These are phyloP conservation scores for Amphimedon queenslandica DNA, from an alignment of 37 sponge, comb jelly and placozoan genomes.

Conservation along the genomic window DNA sequence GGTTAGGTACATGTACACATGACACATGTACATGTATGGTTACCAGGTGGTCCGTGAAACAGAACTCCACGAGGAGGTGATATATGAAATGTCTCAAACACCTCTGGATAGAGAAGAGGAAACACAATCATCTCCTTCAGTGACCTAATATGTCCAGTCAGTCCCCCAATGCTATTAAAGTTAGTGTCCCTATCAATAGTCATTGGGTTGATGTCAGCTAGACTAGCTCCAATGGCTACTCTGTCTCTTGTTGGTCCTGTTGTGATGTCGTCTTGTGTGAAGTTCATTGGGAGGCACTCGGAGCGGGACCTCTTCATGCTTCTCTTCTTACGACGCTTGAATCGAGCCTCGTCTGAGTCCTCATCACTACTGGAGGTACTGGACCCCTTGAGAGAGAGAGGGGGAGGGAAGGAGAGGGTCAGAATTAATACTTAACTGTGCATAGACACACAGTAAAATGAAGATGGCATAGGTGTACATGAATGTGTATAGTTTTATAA, in stretches of 20 bases:
- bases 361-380: slow-evolving; percentile 31
- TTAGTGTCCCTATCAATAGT: slow-evolving; percentile 61
- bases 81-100: slow-evolving; percentile 80
- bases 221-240: slow-evolving; percentile 71
- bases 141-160: slow-evolving; percentile 69
- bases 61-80: slow-evolving; percentile 87
- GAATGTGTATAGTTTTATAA: no score
- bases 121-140: slow-evolving; percentile 95
- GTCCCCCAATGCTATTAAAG: slow-evolving; percentile 85
- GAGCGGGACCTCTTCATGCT: slow-evolving; percentile 78
- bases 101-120: slow-evolving; percentile 92
- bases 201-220: slow-evolving; percentile 95
- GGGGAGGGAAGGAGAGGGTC: background rate
- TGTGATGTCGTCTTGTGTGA: slow-evolving; percentile 49
- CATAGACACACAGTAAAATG: background rate
- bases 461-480: no score
- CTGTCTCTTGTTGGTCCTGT: slow-evolving; percentile 52
- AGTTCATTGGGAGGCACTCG: slow-evolving; percentile 88
- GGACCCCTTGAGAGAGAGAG: background rate
- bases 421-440: background rate
- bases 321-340: slow-evolving; percentile 71
- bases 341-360: slow-evolving; percentile 72
- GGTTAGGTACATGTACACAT: no score
- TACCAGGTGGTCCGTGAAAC: slow-evolving; percentile 90
- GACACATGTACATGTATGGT: no score